Evolutionary conservation across 1,140 invertebrate species (phyloP), one percentile per base, ranked within the genome.

Genomic region (Alviniconcha marisindica): DNA sequence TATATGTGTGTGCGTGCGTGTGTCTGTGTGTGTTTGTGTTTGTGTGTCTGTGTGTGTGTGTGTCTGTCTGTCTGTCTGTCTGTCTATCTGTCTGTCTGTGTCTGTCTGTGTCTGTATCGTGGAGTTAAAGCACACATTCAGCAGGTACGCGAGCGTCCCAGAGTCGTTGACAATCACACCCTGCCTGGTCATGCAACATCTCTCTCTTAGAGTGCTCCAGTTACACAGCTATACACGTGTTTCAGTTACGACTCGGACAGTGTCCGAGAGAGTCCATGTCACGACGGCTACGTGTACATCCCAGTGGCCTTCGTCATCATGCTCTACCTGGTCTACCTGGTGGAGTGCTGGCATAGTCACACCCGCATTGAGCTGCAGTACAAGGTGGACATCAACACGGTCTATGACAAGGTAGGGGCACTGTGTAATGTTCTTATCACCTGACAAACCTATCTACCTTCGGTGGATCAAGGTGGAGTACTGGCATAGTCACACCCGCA

Each of bases 211-310:
- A n/a, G n/a, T n/a, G 15, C 15, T 28, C 15, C 60, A 66, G 18
- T 21, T n/a, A 31, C 31, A 66, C 60, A 66, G 18, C 15, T n/a
- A 66, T n/a, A 66, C 60, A 66, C 1, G 21, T 44, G 10, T 81
- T 42, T 18, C 79, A 83, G 54, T 4, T 28, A 36, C 18, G 54
- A 76, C 36, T 1, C 28, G 24, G 54, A 42, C n/a, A 15, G 2
- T 18, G 38, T 28, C 12, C 38, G 54, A 2, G 56, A 74, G 10
- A 78, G 96, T 28, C 96, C 96, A 0, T 97, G 96, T 92, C 96
- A 96, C 87, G 96, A 97, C 77, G 96, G 96, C n/a, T 97, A 97
- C 93, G 95, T 97, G 84, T 97, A 97, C 92, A 96, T 97, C 83
- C 96, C 96, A 4, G 95, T 97, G 33, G 96, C 96, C 18, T 96